A percentile compares a stretch with the other conserved stretches of the same genome.
Conservation (phyloP, 2,797 vertebrate genomes). For the Lepilemur septentrionalis region DNA sequence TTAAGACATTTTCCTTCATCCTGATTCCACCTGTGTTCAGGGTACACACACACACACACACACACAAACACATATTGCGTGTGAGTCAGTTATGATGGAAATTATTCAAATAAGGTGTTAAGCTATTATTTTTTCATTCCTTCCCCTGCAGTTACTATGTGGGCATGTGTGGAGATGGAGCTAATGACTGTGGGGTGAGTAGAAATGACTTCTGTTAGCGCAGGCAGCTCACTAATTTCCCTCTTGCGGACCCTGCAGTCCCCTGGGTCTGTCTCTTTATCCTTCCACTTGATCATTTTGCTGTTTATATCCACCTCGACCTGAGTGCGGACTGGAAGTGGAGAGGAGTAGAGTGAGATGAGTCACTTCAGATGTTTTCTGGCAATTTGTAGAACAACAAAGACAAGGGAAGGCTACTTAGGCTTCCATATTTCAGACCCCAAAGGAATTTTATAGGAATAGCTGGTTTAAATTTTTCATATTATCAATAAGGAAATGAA, state of each 20-base stretch:
- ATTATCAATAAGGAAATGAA: not conserved
- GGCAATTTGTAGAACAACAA: not conserved
- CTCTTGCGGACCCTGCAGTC: not conserved
- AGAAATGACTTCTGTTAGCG: not conserved
- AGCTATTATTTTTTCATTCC: not conserved
- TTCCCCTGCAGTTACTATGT: conserved; percentile 81
- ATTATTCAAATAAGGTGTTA: not conserved
- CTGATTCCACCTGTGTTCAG: accelerated
- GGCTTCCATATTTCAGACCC: not conserved
- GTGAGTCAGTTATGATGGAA: not conserved
- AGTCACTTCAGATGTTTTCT: not conserved
- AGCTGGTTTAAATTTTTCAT: not conserved
- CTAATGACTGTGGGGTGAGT: conserved; percentile 85
- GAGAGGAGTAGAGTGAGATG: not conserved
- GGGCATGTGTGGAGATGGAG: conserved; percentile 86
- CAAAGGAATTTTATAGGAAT: not conserved
- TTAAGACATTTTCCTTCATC: not conserved
- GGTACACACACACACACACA: not conserved
- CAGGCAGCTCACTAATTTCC: not conserved
- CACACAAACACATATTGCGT: accelerated
- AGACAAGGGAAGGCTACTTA: not conserved
- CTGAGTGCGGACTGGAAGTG: not conserved
- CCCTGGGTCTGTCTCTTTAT: not conserved
- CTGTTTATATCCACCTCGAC: not conserved
- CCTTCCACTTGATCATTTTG: not conserved